phyloP scores from a whole-genome alignment of 2,113 vertebrate genomes.

The Halcyon malimbica region DNA sequence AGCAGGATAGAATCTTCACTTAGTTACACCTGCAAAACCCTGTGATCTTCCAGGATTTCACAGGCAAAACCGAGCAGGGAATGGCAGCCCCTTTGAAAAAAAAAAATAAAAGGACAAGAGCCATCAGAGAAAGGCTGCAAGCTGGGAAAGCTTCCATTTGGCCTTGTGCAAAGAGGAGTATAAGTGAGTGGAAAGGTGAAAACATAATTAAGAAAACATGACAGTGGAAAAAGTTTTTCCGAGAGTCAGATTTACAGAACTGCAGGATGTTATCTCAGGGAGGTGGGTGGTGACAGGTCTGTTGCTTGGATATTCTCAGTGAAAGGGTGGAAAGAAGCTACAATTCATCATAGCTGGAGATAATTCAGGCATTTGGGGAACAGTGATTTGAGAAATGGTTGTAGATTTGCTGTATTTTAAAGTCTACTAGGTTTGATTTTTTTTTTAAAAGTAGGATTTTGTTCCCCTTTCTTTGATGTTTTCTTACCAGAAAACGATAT shows the following conservation, averaged over 20 bases:
- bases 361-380: neutral
- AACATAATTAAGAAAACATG: neutral
- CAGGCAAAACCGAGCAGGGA: neutral
- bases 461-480: neutral
- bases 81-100: neutral
- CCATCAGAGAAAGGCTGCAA: neutral
- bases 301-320: neutral
- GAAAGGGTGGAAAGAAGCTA: neutral
- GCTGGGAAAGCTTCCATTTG: neutral
- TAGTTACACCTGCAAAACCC: neutral
- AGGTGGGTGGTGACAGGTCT: neutral
- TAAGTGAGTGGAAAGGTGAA: neutral
- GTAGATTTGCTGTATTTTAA: neutral
- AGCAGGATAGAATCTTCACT: neutral
- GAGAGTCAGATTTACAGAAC: neutral
- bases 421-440: neutral
- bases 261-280: neutral
- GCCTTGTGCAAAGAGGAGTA: neutral
- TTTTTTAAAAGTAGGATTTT: neutral
- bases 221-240: neutral
- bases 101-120: neutral
- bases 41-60: neutral
- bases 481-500: neutral
- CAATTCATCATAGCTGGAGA: neutral
- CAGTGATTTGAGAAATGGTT: neutral